Percentiles rank a stretch among this genome's conserved stretches.
These are phyloP conservation scores for Pelvicachromis taeniatus DNA, from an alignment of 2,113 vertebrate species.

Conservation along the genomic window DNA sequence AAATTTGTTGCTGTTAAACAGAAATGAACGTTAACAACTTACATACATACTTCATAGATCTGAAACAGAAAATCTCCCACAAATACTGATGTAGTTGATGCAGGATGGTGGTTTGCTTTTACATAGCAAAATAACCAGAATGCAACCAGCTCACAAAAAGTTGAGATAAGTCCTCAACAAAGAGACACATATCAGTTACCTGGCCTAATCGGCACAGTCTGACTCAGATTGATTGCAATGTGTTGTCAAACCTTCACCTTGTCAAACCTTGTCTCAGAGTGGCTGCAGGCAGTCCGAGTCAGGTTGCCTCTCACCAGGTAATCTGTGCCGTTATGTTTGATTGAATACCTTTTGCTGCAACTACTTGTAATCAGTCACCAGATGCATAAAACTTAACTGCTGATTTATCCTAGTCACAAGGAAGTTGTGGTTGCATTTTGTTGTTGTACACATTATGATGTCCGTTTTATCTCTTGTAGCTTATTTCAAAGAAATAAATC, in stretches of 20 bases:
- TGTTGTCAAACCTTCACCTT: not conserved
- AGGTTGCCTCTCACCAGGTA: not conserved
- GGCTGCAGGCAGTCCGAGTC: not conserved
- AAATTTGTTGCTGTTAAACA: not conserved
- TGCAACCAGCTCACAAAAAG: not conserved
- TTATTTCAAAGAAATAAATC: not conserved
- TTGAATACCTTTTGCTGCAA: rapidly evolving
- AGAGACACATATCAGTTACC: not conserved
- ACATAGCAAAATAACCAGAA: not conserved
- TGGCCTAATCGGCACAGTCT: rapidly evolving
- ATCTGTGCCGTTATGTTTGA: not conserved
- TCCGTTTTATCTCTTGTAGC: not conserved
- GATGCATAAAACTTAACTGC: not conserved
- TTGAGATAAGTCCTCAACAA: no score
- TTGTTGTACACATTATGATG: not conserved
- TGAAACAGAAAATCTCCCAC: not conserved
- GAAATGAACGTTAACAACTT: no score
- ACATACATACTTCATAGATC: not conserved
- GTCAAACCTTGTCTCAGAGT: not conserved
- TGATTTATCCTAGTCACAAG: not conserved
- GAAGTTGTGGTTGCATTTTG: not conserved
- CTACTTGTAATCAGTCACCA: not conserved
- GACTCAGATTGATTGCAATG: not conserved
- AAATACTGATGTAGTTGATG: not conserved
- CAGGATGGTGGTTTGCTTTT: not conserved